Conservation (phyloP, 2,888 invertebrate species). For the Meliscaeva auricollis region DNA sequence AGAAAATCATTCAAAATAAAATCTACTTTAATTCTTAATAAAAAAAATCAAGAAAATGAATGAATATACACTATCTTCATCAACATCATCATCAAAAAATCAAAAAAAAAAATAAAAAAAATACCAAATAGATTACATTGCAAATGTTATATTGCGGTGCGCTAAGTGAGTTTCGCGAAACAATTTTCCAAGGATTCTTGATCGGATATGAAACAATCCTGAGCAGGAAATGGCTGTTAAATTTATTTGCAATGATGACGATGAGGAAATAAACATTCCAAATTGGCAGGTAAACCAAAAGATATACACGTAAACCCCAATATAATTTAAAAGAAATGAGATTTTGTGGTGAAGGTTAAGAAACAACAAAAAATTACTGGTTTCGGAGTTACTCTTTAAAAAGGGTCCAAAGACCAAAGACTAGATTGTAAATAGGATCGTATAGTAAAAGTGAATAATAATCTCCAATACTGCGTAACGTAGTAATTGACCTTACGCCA, state of each 20-base stretch:
- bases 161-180: conserved; percentile 68
- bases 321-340: conserved; percentile 12
- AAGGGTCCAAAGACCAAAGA: no score
- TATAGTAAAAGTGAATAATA: no score
- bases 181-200: conserved; percentile 68
- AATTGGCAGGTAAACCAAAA: conserved; percentile 65
- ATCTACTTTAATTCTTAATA: conserved; percentile 22
- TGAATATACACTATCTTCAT: background rate
- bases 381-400: background rate
- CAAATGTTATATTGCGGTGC: conserved; percentile 39
- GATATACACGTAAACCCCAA: conserved; percentile 32
- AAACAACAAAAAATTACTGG: no score
- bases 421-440: no score
- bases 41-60: conserved; percentile 3
- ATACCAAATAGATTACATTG: background rate
- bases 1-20: conserved; percentile 9
- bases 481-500: no score
- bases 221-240: conserved; percentile 82
- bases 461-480: no score
- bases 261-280: conserved; percentile 70
- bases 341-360: conserved; percentile 5
- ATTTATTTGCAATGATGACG: conserved; percentile 77
- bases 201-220: conserved; percentile 82
- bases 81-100: background rate
- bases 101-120: background rate